Conservation (phyloP, 2,888 invertebrate genomes). For the Vesta saturnalis region DNA sequence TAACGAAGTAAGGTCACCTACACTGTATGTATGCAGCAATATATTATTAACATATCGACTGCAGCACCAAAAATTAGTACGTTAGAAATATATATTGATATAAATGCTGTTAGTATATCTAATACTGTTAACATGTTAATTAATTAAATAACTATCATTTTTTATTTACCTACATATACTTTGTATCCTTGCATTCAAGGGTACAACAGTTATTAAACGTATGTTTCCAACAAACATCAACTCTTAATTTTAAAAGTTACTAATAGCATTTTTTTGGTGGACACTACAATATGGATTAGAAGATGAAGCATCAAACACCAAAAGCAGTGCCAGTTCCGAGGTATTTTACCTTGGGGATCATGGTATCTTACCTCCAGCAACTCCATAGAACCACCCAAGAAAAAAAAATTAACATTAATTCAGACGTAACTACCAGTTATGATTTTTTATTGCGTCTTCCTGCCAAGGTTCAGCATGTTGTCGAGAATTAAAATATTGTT, state of each 20-base stretch:
- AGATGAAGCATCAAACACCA: neutral
- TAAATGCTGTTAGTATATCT: neutral
- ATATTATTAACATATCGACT: neutral
- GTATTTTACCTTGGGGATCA: slow-evolving; percentile 2
- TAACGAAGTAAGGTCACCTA: slow-evolving; percentile 1
- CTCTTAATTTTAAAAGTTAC: slow-evolving; percentile 5
- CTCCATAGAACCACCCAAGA: too few species aligned
- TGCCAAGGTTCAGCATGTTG: neutral
- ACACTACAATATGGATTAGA: neutral
- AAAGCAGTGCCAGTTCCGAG: slow-evolving; percentile 2
- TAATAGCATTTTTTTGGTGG: slow-evolving; percentile 1
- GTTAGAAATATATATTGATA: neutral
- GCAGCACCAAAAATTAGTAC: neutral
- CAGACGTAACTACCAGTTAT: neutral
- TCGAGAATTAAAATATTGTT: neutral
- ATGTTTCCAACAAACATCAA: slow-evolving; percentile 2
- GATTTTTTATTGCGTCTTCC: slow-evolving; percentile 3
- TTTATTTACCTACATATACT: neutral
- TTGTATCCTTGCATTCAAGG: neutral
- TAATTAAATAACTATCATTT: too few species aligned
- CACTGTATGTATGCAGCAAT: slow-evolving; percentile 3
- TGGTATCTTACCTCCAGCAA: neutral
- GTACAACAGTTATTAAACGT: slow-evolving; percentile 3
- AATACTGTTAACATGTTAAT: neutral
- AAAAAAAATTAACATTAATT: slow-evolving; percentile 3